Evolutionary conservation across 2,113 vertebrate genomes (phyloP).

Genomic region (Silurus glanis): DNA sequence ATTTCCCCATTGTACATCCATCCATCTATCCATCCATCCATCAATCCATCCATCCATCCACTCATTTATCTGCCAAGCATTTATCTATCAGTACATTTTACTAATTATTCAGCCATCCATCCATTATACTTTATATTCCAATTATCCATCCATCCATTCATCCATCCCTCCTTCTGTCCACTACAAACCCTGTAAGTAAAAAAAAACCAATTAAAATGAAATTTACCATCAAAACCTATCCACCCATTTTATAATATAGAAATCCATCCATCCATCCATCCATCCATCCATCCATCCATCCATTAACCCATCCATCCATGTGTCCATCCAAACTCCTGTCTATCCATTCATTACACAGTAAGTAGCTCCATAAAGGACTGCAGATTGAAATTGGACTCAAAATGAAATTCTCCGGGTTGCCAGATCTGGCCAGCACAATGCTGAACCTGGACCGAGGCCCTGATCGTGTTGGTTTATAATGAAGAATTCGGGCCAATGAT

Average conservation of each 20-base stretch:
- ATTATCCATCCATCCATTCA: no score
- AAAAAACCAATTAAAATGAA: no score
- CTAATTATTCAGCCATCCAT: not conserved
- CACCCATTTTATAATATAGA: not conserved
- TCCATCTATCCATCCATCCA: not conserved
- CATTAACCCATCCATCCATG: not conserved
- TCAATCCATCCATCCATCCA: not conserved
- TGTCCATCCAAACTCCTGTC: not conserved
- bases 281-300: not conserved
- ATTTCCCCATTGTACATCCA: not conserved
- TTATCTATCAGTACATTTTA: not conserved
- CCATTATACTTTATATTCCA: not conserved
- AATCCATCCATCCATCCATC: not conserved
- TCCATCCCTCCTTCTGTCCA: not conserved
- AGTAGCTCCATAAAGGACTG: not conserved
- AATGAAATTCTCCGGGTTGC: not conserved
- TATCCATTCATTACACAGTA: not conserved
- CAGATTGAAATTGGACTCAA: conserved; percentile 1
- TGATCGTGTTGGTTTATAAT: not conserved
- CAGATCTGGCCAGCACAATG: conserved; percentile 1
- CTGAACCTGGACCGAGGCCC: not conserved
- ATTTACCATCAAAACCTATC: not conserved
- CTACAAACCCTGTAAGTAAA: no score
- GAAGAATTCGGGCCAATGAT: conserved; percentile 12
- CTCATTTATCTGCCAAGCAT: not conserved